Percentiles rank a stretch among this genome's conserved stretches.
Conservation (phyloP, 1,140 invertebrate species). For the Trinorchestia longiramus region DNA sequence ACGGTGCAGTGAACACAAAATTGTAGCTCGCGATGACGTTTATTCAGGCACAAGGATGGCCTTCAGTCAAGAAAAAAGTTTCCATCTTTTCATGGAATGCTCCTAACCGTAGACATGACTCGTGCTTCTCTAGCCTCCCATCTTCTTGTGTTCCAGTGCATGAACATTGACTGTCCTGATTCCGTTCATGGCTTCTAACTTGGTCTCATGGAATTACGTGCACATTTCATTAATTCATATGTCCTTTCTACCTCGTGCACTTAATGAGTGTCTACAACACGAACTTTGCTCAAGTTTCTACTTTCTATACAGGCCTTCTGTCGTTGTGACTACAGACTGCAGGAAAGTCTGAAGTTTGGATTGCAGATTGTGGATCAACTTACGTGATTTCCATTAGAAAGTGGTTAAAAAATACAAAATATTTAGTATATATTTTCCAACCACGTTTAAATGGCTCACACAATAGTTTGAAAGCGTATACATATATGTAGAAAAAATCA, state of each 20-base stretch:
- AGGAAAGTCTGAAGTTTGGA: neutral
- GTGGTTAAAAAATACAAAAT: neutral
- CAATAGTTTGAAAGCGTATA: neutral
- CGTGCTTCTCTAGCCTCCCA: neutral
- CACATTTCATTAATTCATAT: neutral
- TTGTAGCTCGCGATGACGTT: neutral
- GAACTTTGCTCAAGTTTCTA: constrained; percentile 8
- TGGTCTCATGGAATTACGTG: neutral
- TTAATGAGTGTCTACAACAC: neutral
- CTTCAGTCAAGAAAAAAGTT: neutral
- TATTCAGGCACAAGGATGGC: neutral
- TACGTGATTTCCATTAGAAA: neutral
- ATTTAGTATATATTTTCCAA: neutral
- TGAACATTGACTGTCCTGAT: neutral
- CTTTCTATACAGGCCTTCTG: neutral
- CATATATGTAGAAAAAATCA: too few species aligned
- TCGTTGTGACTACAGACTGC: neutral
- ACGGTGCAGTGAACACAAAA: neutral
- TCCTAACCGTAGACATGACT: neutral
- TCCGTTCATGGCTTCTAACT: neutral
- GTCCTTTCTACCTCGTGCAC: neutral
- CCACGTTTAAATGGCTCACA: neutral
- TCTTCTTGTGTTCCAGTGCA: neutral
- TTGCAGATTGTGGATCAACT: neutral
- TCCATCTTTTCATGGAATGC: neutral